Conservation (phyloP, 2,113 vertebrate genomes). For the Xenotilapia caudafasciata region DNA sequence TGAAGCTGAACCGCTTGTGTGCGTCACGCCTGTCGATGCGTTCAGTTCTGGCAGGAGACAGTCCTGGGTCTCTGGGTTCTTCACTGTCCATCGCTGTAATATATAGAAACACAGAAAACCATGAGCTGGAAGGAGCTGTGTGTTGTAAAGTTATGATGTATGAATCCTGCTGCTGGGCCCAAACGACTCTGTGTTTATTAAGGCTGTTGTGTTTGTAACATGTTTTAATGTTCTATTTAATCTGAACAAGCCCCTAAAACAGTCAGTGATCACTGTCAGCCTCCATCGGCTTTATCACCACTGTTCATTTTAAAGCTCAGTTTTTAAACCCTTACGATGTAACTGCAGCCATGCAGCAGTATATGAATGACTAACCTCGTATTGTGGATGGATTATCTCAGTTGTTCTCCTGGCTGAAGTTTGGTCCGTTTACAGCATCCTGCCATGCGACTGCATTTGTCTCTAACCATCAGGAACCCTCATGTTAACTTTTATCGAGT, state of each 20-base stretch:
- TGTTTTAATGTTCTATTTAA: not conserved
- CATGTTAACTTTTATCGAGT: rapidly evolving
- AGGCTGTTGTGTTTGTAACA: not conserved
- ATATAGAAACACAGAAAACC: not conserved
- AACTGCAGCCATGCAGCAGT: rapidly evolving
- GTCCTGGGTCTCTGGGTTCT: not conserved
- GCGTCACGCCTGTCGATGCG: not conserved
- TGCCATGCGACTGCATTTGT: rapidly evolving
- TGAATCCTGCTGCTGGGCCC: rapidly evolving
- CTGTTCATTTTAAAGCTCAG: not conserved
- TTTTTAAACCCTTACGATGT: rapidly evolving
- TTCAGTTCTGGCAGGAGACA: not conserved
- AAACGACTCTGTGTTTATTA: not conserved
- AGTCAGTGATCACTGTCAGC: rapidly evolving
- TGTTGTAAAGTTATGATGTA: not conserved
- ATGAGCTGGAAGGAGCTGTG: not conserved
- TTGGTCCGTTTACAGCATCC: rapidly evolving
- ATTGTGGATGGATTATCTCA: not conserved
- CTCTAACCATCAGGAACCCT: rapidly evolving
- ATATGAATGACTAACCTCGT: rapidly evolving
- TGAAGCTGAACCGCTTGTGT: not conserved
- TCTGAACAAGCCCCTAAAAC: not conserved
- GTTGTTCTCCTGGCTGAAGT: not conserved
- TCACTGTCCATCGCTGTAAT: not conserved
- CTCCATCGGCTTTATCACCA: rapidly evolving